Evolutionary conservation across 1,140 invertebrate genomes (phyloP), one percentile per base, ranked within the genome.

Genomic region (Lamellibrachia luymesi): DNA sequence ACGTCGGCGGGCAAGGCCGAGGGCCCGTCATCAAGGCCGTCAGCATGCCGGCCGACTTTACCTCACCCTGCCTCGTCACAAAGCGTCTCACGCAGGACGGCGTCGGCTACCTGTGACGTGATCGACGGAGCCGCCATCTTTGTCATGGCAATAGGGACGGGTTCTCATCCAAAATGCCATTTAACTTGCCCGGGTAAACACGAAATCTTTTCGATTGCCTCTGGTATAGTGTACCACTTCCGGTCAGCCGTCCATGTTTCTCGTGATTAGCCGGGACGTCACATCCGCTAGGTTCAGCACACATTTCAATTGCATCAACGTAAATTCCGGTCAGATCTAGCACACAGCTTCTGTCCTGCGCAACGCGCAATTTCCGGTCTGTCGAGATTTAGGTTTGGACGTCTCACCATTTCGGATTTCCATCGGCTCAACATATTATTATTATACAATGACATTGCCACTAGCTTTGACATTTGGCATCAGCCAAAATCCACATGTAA

Each of bases 81-180:
- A 91, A 91, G 25, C 90, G 90, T n/a, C 17, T 91, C 38, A 91
- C 90, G 4, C 90, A 91, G 25, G 90, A 91, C 90, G 90, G 90
- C 49, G 90, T 91, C 90, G 90, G 90, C 8, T 91, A 91, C 25
- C 50, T 91, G 13, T 91, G 50, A 91, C 90, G 90, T 80, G 2
- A 80, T 80, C 64, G 64, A 10, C 5, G 38, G 38, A 38, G 38
- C 38, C 38, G 64, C 13, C 4, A 2, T 80, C 6, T 80, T 80
- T 80, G 64, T 80, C 64, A 2, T 80, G 64, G 2, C 1, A 80
- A 22, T 80, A 80, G 13, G 8, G 64, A 80, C 64, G 64, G 64
- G 17, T 80, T 80, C 6, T 80, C 64, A 80, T 80, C 2, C 17
- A 80, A 80, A 17, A 22, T 80, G 64, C 64, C 64, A 38, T 38